Conservation (phyloP, 2,797 vertebrate species). For the Diceros bicornis region DNA sequence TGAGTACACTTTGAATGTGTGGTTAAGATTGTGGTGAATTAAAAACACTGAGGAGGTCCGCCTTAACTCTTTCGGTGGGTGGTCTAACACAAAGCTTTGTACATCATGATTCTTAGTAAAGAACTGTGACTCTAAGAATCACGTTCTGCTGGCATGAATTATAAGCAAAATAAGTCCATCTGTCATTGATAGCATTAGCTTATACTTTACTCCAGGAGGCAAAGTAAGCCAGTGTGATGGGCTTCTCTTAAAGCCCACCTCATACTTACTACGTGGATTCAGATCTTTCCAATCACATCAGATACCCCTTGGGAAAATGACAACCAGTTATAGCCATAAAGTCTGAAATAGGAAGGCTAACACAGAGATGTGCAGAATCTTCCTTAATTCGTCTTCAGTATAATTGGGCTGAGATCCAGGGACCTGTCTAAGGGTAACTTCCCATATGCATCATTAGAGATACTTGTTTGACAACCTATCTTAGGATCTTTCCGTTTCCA, state of each 20-base stretch:
- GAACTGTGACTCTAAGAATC: slow-evolving; percentile 31
- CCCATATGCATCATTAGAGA: neutral
- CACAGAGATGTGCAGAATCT: slow-evolving; percentile 29
- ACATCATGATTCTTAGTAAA: slow-evolving; percentile 46
- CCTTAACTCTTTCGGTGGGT: neutral
- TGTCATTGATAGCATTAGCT: slow-evolving; percentile 1
- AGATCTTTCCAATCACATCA: slow-evolving; percentile 62
- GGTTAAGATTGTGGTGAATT: slow-evolving; percentile 25
- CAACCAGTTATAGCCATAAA: slow-evolving; percentile 8
- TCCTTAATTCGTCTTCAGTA: slow-evolving; percentile 55
- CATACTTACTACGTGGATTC: slow-evolving; percentile 9
- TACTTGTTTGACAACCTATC: slow-evolving; percentile 40
- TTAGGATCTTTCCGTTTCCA: slow-evolving; percentile 57
- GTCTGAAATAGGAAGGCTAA: slow-evolving; percentile 5
- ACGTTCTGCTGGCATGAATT: slow-evolving; percentile 51
- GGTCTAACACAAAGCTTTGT: slow-evolving; percentile 25
- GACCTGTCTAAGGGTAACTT: slow-evolving; percentile 36
- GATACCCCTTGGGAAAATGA: slow-evolving; percentile 3
- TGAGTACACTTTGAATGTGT: slow-evolving; percentile 56
- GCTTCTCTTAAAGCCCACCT: slow-evolving; percentile 51
- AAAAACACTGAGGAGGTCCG: neutral
- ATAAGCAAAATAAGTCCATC: slow-evolving; percentile 30
- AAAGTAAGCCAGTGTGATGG: slow-evolving; percentile 5
- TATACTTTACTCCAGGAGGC: neutral
- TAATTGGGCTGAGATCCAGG: slow-evolving; percentile 49